Percentiles rank a stretch among this genome's conserved stretches.
phyloP scores from a whole-genome alignment of 2,113 vertebrate species.

The Zootoca vivipara region DNA sequence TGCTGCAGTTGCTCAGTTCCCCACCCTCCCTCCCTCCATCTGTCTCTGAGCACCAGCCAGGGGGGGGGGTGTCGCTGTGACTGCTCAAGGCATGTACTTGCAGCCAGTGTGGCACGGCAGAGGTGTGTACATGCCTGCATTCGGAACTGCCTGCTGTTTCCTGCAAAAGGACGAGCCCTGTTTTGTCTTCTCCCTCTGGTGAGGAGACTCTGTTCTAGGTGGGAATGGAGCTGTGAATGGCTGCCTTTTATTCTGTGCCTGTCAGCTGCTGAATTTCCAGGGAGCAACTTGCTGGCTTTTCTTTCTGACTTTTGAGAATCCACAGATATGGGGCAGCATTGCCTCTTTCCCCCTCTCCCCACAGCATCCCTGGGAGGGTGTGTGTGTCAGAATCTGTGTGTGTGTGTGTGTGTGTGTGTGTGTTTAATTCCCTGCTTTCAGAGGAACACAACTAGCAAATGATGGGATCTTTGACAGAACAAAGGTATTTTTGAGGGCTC shows the following conservation, averaged over 20 bases:
- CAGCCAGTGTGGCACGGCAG: too few relatives aligned
- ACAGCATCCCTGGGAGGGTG: slow-evolving; percentile 13
- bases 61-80: too few relatives aligned
- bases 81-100: too few relatives aligned
- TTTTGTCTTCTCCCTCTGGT: neutral
- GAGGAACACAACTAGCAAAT: slow-evolving; percentile 74
- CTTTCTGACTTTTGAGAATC: slow-evolving; percentile 45
- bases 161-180: neutral
- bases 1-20: too few relatives aligned
- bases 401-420: slow-evolving; percentile 12
- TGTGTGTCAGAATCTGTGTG: neutral
- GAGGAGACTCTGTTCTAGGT: neutral
- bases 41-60: too few relatives aligned
- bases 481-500: slow-evolving; percentile 80
- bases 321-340: neutral
- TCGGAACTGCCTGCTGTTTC: too few relatives aligned
- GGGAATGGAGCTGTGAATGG: neutral
- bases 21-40: too few relatives aligned
- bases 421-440: slow-evolving; percentile 60
- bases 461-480: slow-evolving; percentile 91
- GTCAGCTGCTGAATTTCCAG: neutral
- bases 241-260: neutral
- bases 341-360: neutral
- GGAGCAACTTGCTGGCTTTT: neutral
- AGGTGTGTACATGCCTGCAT: too few relatives aligned